Base-by-base conservation (phyloP, 1,140 invertebrate species). In the Coptotermes formosanus region DNA sequence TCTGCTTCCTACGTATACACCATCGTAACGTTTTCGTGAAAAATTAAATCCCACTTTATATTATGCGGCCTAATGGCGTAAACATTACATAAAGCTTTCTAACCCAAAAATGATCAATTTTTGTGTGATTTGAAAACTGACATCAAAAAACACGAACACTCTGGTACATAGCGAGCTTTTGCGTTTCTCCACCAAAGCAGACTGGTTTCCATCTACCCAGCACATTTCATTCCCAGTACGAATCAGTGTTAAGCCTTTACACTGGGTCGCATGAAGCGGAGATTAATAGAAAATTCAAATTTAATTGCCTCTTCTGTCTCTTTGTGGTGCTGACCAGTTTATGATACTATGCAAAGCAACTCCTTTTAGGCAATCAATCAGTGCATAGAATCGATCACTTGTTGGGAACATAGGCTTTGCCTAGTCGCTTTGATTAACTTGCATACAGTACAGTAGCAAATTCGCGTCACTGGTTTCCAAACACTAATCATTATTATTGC, bases 321-420 rank as follows among this genome's bases (percentile, higher is more conserved):
- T 75, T 75, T 75, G 64, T 75, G 64, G 64, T 14, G 64, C 25
- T 30, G 19, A 16, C 64, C 64, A 75, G 64, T 75, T 75, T 75
- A 75, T 75, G 64, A 75, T 30, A 30, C 64, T 75, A 30, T 7
- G 64, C 6, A 25, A 75, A 30, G 9, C 7, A 30, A 75, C 64
- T 75, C 64, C n/a, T 30, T 75, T 75, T 16, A 75, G 64, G 64
- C 64, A 75, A 75, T 75, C 64, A 75, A 75, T 75, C 64, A 75
- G 6, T 75, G 64, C 1, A 30, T 75, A 25, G 64, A 75, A 75
- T 30, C 64, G 64, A 75, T 75, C 64, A 25, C n/a, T 75, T 75
- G 64, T 75, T 30, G 25, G 25, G 25, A n/a, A 30, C n/a, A 75
- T 25, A 75, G 64, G 64, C 64, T 75, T 75, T 75, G 64, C n/a